phyloP scores from a whole-genome alignment of 2,888 invertebrate genomes.

The Lasioglossum oenotherae region DNA sequence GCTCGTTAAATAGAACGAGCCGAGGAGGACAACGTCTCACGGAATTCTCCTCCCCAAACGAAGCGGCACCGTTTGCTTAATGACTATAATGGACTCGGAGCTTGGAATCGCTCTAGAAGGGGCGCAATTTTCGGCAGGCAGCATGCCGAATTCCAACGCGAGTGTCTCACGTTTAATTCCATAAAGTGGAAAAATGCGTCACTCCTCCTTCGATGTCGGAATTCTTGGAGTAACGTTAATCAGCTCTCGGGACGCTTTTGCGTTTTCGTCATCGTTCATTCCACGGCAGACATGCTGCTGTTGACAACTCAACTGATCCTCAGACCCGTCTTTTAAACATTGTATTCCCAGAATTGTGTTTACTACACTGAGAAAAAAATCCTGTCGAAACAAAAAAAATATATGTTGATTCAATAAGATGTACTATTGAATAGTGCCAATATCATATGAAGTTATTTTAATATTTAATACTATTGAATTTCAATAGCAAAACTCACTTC shows the following conservation, averaged over 20 bases:
- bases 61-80: slow-evolving; percentile 52
- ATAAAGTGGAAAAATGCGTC: background rate
- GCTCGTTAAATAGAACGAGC: slow-evolving; percentile 59
- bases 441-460: no score
- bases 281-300: background rate
- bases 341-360: background rate
- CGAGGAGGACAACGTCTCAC: slow-evolving; percentile 24
- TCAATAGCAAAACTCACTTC: no score
- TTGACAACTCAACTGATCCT: background rate
- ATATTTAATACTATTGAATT: no score
- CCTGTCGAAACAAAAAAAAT: no score
- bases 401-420: no score
- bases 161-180: background rate
- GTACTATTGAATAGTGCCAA: no score
- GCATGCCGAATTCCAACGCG: background rate
- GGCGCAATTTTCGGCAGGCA: background rate
- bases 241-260: background rate
- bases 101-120: background rate
- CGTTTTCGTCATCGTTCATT: background rate
- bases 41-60: slow-evolving; percentile 45
- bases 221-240: background rate
- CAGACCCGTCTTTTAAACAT: background rate
- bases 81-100: slow-evolving; percentile 20
- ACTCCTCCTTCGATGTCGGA: no score
- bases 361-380: no score